These are phyloP conservation scores for Trimorus sp. DNA, from an alignment of 2,888 invertebrate genomes.

Conservation along the genomic window DNA sequence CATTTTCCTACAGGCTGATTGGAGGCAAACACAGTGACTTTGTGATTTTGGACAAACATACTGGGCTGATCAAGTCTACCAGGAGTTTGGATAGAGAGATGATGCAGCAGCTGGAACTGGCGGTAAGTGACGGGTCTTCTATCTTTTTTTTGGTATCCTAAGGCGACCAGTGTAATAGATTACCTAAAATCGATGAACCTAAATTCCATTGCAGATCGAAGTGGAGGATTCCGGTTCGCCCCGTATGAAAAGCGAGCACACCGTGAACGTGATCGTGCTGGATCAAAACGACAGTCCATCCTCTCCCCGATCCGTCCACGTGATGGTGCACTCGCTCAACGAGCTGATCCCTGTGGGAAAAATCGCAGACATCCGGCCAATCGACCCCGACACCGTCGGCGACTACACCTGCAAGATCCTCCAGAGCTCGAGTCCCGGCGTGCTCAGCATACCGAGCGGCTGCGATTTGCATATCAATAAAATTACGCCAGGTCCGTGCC, in stretches of 20 bases:
- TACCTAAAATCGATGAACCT: background rate
- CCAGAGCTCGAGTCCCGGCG: constrained; percentile 85
- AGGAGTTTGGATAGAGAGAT: constrained; percentile 91
- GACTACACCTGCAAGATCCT: constrained; percentile 93
- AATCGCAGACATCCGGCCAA: constrained; percentile 95
- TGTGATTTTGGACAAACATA: constrained; percentile 90
- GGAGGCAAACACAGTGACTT: constrained; percentile 90
- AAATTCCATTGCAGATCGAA: constrained; percentile 83
- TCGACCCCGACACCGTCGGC: constrained; percentile 94
- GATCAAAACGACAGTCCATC: constrained; percentile 97
- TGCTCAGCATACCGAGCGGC: constrained; percentile 87
- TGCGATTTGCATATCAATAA: constrained; percentile 91
- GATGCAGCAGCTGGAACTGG: constrained; percentile 88
- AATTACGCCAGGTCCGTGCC: constrained; percentile 84
- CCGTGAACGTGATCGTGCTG: constrained; percentile 88
- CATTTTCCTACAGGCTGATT: constrained; percentile 91
- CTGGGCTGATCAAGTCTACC: constrained; percentile 90
- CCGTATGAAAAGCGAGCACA: constrained; percentile 90
- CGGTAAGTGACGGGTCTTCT: constrained; percentile 78
- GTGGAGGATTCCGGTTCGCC: constrained; percentile 95
- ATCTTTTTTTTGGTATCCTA: too few relatives aligned
- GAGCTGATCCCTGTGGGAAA: constrained; percentile 89
- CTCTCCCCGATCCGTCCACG: constrained; percentile 90
- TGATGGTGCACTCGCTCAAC: constrained; percentile 90
- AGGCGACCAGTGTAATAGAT: too few relatives aligned